Percentiles rank a stretch among this genome's conserved stretches.
phyloP scores from a whole-genome alignment of 2,113 vertebrate species.

The Solea solea region DNA sequence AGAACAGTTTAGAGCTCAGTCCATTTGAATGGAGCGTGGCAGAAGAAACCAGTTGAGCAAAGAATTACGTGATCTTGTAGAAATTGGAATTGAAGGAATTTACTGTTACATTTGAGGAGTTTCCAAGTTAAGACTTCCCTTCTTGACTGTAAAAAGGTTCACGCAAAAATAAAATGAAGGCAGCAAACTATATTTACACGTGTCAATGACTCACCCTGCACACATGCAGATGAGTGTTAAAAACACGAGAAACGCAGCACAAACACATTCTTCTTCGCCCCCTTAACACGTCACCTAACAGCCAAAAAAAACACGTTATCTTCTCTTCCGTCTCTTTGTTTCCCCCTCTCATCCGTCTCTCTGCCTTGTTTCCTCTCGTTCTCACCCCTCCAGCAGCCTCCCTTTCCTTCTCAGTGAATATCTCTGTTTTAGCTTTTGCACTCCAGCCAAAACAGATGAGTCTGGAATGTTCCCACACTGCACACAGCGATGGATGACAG shows the following conservation, averaged over 20 bases:
- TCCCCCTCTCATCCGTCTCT: slow-evolving; percentile 18
- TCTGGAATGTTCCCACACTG: slow-evolving; percentile 39
- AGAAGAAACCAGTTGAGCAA: too few relatives aligned
- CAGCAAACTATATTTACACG: too few relatives aligned
- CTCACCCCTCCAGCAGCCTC: background rate
- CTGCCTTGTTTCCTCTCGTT: slow-evolving; percentile 9
- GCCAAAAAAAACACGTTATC: background rate
- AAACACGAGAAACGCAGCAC: background rate
- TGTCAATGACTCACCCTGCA: background rate
- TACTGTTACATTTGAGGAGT: too few relatives aligned
- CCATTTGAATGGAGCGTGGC: too few relatives aligned
- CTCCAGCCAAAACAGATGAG: slow-evolving; percentile 52
- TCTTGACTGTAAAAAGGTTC: too few relatives aligned
- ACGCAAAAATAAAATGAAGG: background rate
- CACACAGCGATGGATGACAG: slow-evolving; percentile 21
- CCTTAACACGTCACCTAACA: slow-evolving; percentile 20
- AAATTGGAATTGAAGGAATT: too few relatives aligned
- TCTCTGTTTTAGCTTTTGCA: slow-evolving; percentile 24
- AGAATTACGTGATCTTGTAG: too few relatives aligned
- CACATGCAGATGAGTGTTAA: background rate
- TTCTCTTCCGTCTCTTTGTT: slow-evolving; percentile 13
- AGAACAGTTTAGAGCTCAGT: too few relatives aligned
- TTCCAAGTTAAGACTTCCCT: too few relatives aligned
- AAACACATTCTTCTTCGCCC: too few relatives aligned
- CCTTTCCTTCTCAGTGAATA: slow-evolving; percentile 21